Evolutionary conservation across 2,888 invertebrate genomes (phyloP).

Genomic region (Tachina lurida): DNA sequence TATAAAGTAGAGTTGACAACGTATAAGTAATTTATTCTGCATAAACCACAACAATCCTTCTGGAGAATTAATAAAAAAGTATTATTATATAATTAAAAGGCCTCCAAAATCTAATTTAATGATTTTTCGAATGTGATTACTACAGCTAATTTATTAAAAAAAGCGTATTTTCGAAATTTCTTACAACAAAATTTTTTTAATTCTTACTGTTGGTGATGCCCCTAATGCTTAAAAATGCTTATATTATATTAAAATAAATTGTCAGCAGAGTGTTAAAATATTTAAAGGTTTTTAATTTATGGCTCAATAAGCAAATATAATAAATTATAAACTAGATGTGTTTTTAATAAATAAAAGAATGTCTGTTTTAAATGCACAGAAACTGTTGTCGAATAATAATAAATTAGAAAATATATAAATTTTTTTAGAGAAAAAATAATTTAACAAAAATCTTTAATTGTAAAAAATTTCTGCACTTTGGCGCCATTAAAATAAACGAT

Average conservation of each 20-base stretch:
- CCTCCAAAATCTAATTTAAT: background rate
- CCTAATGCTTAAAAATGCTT: background rate
- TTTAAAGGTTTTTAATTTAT: constrained; percentile 69
- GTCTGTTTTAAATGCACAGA: constrained; percentile 24
- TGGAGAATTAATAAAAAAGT: too few relatives aligned
- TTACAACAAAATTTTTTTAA: too few relatives aligned
- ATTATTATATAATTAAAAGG: too few relatives aligned
- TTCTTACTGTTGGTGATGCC: background rate
- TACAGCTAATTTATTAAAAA: background rate
- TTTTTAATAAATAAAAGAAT: constrained; percentile 44
- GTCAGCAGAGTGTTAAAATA: constrained; percentile 60
- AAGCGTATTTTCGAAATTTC: background rate
- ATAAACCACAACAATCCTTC: background rate
- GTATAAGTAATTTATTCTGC: background rate
- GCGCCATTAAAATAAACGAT: background rate
- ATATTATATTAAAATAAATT: constrained; percentile 8
- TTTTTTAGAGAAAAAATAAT: background rate
- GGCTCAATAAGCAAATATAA: constrained; percentile 53
- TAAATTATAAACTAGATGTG: constrained; percentile 49
- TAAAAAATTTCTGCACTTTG: background rate
- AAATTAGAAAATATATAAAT: constrained; percentile 20
- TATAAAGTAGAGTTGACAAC: background rate
- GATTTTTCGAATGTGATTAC: too few relatives aligned
- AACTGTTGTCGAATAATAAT: constrained; percentile 34
- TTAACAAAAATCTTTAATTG: background rate